Evolutionary conservation across 2,888 invertebrate genomes (phyloP), one percentile per base, ranked within the genome.

Genomic region (Disparrhopalites patrizii): DNA sequence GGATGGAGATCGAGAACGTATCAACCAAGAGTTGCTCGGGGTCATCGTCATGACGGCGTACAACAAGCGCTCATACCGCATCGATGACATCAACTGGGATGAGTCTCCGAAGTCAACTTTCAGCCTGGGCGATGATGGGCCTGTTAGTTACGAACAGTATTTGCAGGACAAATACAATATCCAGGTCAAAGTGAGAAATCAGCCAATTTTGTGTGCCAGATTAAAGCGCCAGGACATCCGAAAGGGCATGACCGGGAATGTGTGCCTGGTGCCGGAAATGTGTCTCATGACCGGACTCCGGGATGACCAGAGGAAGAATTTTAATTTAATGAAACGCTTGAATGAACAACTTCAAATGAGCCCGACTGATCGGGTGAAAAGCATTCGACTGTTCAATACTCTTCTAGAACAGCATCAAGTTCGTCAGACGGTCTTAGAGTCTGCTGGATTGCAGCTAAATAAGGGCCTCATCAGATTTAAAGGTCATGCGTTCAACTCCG

Each of bases 31-130:
- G 7, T 76, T 80, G 0, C 81, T 83, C 13, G 80, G 80, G 2
- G 73, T 89, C 0, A 78, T 88, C 1, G 88, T 94, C 0, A 82
- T 94, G 77, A 93, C 93, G 0, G 83, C 88, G 0, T 96, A 97
- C 77, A 97, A 96, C 78, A 94, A 8, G 2, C 47, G 47, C 0
- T 23, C 31, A 1, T 96, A 96, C 78, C 80, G 88, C 38, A 85
- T 97, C 13, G 93, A 95, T 78, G 91, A 92, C 69, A 86, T 98
- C 28, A 84, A 85, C 10, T 93, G 91, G 83, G 82, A 87, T 1
- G 83, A 85, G 79, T 86, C 80, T 36, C 95, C 96, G 0, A 78
- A 75, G 65, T 84, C 85, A 0, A 50, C 84, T 0, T 97, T 98
- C 77, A 81, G 68, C 15, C n/a, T 7, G 27, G 68, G 67, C 15